A percentile compares a stretch with the other conserved stretches of the same genome.
Conservation (phyloP, 2,113 vertebrate genomes). For the Neotragus moschatus region DNA sequence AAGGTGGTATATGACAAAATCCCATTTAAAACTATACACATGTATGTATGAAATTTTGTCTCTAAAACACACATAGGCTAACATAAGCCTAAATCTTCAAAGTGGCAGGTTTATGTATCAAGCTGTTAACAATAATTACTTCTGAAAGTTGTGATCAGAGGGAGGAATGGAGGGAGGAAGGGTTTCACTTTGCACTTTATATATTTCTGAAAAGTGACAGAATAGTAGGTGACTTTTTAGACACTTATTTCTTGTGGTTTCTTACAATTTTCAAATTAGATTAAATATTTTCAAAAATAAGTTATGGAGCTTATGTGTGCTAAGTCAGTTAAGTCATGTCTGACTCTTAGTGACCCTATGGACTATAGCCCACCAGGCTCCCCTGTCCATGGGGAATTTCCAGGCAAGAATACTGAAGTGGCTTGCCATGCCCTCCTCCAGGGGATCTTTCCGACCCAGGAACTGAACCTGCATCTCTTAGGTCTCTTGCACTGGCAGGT, state of each 20-base stretch:
- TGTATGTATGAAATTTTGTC: not conserved
- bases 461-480: not conserved
- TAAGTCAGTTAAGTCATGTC: not conserved
- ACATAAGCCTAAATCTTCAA: not conserved
- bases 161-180: rapidly evolving
- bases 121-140: not conserved
- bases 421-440: not conserved
- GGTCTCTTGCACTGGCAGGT: not conserved
- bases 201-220: not conserved
- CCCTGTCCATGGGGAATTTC: not conserved
- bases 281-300: not conserved
- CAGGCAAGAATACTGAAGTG: not conserved
- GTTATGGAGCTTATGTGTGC: not conserved
- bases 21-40: not conserved
- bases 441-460: not conserved
- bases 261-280: not conserved
- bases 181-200: not conserved
- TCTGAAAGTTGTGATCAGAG: not conserved
- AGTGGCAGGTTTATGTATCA: not conserved
- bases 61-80: not conserved
- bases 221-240: not conserved
- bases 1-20: not conserved
- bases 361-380: not conserved
- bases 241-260: not conserved
- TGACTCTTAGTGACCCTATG: not conserved